A percentile compares a stretch with the other conserved stretches of the same genome.
phyloP scores from a whole-genome alignment of 2,113 vertebrate genomes.

The Siphamia tubifer region DNA sequence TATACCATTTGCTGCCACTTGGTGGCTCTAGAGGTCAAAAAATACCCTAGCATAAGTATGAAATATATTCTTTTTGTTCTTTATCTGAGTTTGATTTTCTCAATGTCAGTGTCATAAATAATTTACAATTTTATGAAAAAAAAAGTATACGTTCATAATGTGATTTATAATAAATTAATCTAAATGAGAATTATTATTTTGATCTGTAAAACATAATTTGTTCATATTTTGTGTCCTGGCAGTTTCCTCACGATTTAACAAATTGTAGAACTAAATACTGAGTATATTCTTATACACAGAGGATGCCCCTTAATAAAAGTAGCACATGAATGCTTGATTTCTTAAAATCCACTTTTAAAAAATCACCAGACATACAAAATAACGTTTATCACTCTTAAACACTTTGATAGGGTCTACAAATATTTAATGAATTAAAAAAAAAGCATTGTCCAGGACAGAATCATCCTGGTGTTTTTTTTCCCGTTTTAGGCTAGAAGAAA shows the following conservation, averaged over 20 bases:
- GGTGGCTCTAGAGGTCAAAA: slow-evolving; percentile 82
- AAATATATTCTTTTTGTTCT: neutral
- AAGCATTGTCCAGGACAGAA: no score
- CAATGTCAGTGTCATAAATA: slow-evolving; percentile 2
- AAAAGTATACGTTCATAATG: no score
- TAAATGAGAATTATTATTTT: slow-evolving; percentile 22
- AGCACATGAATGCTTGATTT: no score
- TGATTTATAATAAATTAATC: slow-evolving; percentile 10
- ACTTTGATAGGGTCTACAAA: no score
- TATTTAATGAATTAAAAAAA: no score
- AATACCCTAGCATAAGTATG: slow-evolving; percentile 29
- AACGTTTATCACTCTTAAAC: no score
- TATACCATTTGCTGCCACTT: slow-evolving; percentile 66
- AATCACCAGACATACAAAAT: no score
- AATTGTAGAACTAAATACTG: neutral
- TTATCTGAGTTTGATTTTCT: neutral
- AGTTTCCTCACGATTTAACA: neutral
- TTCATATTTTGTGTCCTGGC: slow-evolving; percentile 10
- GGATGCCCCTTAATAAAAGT: neutral
- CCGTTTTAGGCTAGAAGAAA: no score
- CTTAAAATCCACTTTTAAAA: no score
- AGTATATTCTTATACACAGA: neutral
- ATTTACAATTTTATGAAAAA: slow-evolving; percentile 7
- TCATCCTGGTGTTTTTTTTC: no score
- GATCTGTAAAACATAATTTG: neutral